Base-by-base conservation (phyloP, 2,113 vertebrate species). In the Leptodactylus fuscus region DNA sequence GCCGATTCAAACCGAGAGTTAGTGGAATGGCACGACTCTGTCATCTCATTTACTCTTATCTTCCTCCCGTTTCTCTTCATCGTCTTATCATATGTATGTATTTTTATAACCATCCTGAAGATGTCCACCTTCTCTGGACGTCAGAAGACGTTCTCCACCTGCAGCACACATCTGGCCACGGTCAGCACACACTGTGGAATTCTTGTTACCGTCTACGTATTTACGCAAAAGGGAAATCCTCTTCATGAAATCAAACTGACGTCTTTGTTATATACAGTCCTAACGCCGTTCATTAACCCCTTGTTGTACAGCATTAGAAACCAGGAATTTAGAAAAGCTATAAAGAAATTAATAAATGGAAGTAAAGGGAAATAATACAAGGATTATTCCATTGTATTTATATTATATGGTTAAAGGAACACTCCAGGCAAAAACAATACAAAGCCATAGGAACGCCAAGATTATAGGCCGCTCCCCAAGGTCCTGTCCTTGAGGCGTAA, bases 1-100 rank as follows among this genome's bases (percentile, higher is more conserved):
- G 81, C 89, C 44, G 89, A 88, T 34, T 88, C 90, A 13, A 81
- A 91, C 8, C 87, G 41, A 22, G 13, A 29, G 0, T 24, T 75
- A 13, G 38, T 83, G 22, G 13, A 20, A 12, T 75, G 51, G 53
- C 51, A 83, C 27, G 82, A 75, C 24, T 62, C 48, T 8, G 46
- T 83, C 10, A 60, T 83, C 10, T 62, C 82, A 12, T 27, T 83
- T 27, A 44, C n/a, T 32, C 82, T 83, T 3, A 76, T 74, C 16
- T 74, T 83, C 29, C 1, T 83, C 20, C 71, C 70, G 13, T 83
- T 83, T 62, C 36, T 62, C 5, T 60, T 76, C 5, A 55, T 83
- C n/a, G 48, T 83, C n/a, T 38, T 60, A 13, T 75, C 70, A 6
- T 83, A 83, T n/a, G 27, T 29, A 1, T 46, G 24, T 16, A 83